Conservation (phyloP, 2,888 invertebrate genomes). For the Chrysodeixis includens region DNA sequence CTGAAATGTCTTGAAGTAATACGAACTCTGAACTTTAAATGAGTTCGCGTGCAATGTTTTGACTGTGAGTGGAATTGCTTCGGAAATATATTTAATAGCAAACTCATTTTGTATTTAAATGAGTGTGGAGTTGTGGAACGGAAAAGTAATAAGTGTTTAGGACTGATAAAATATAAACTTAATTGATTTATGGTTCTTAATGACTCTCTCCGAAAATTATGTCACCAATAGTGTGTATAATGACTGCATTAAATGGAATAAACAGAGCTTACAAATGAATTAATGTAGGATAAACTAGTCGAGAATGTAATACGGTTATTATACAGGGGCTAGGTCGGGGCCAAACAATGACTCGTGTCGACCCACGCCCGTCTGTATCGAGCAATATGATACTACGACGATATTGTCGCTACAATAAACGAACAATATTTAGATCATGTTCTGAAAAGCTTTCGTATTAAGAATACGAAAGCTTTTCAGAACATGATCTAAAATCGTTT, state of each 20-base stretch:
- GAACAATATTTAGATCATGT: slow-evolving; percentile 20
- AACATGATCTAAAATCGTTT: no score
- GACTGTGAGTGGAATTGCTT: slow-evolving; percentile 27
- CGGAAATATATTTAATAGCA: slow-evolving; percentile 22
- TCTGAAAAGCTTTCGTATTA: neutral
- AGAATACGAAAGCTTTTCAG: no score
- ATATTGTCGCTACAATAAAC: slow-evolving; percentile 33
- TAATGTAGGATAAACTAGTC: slow-evolving; percentile 67
- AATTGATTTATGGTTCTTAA: neutral
- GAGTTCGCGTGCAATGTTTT: slow-evolving; percentile 33
- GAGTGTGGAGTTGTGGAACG: neutral
- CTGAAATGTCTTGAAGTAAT: slow-evolving; percentile 57
- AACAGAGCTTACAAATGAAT: slow-evolving; percentile 56
- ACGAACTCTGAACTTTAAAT: slow-evolving; percentile 49
- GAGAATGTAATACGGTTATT: slow-evolving; percentile 68
- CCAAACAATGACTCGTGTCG: slow-evolving; percentile 57
- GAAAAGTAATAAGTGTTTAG: neutral
- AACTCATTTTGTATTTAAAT: no score
- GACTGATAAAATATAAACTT: no score
- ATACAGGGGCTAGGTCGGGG: slow-evolving; percentile 65
- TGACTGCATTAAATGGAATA: neutral
- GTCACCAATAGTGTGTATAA: neutral
- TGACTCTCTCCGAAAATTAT: neutral
- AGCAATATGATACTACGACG: slow-evolving; percentile 42
- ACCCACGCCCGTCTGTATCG: slow-evolving; percentile 44